phyloP scores from a whole-genome alignment of 2,888 invertebrate species.

The Nesidiocoris tenuis region DNA sequence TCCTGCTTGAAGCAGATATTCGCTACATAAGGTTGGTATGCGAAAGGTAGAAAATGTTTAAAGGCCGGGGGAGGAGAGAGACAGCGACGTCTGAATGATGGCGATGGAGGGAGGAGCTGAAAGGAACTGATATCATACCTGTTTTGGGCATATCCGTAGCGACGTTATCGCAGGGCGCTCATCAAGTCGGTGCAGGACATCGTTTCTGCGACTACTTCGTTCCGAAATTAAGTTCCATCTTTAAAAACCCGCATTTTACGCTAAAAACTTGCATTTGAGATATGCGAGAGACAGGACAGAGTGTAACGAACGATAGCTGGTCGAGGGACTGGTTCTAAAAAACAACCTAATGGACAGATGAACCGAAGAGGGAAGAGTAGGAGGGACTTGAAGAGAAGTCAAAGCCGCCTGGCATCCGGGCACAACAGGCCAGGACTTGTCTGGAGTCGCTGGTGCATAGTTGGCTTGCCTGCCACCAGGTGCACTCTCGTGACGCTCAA shows the following conservation, averaged over 20 bases:
- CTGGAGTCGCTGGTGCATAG: background rate
- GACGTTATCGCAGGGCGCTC: constrained; percentile 15
- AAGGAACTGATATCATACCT: constrained; percentile 36
- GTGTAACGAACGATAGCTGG: constrained; percentile 36
- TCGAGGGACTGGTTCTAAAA: constrained; percentile 39
- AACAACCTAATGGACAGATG: constrained; percentile 41
- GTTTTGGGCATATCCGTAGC: constrained; percentile 38
- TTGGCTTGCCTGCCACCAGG: background rate
- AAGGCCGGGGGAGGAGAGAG: too few species aligned
- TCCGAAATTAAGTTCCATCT: too few species aligned
- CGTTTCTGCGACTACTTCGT: too few species aligned
- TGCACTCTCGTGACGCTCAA: too few species aligned
- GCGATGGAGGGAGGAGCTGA: background rate
- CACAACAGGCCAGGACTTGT: background rate
- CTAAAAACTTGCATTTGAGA: background rate
- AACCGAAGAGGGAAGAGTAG: constrained; percentile 5
- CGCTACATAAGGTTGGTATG: too few species aligned
- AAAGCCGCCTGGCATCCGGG: background rate
- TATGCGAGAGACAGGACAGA: constrained; percentile 31
- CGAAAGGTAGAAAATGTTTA: too few species aligned
- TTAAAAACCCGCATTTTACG: too few species aligned
- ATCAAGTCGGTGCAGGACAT: constrained; percentile 11
- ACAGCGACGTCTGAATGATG: background rate
- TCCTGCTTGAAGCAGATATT: too few species aligned
- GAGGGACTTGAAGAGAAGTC: background rate